These are phyloP conservation scores for Ptilonorhynchus violaceus DNA, from an alignment of 2,113 vertebrate species.

Conservation along the genomic window DNA sequence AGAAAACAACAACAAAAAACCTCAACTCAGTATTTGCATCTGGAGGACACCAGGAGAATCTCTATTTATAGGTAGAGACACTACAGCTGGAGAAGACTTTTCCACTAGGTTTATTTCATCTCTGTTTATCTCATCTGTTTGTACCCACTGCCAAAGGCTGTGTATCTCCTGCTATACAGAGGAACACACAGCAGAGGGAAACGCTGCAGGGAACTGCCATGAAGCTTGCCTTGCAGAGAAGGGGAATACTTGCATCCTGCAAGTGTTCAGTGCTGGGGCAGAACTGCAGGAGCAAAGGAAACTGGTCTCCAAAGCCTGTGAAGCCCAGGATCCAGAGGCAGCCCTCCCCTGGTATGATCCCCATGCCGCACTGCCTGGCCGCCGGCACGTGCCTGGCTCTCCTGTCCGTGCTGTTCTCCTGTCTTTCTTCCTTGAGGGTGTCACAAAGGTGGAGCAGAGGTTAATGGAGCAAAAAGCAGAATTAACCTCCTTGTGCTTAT, in stretches of 20 bases:
- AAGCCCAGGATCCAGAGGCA: not conserved
- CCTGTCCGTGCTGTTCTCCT: accelerated
- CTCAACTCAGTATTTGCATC: not conserved
- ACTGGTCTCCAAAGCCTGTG: not conserved
- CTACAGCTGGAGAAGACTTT: constrained; percentile 21
- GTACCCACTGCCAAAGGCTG: not conserved
- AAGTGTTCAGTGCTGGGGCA: not conserved
- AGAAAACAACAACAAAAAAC: not conserved
- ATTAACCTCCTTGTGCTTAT: not conserved
- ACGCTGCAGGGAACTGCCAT: not conserved
- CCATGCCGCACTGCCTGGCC: not conserved
- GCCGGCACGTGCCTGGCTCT: not conserved
- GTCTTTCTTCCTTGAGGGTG: not conserved
- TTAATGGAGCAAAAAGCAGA: constrained; percentile 33
- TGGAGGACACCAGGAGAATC: constrained; percentile 6
- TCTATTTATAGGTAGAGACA: not conserved
- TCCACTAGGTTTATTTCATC: constrained; percentile 8
- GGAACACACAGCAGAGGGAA: not conserved
- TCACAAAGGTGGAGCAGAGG: not conserved
- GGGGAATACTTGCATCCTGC: not conserved
- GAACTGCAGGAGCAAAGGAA: not conserved
- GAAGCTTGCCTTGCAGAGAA: not conserved
- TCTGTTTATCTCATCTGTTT: not conserved
- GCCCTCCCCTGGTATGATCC: accelerated
- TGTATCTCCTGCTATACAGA: not conserved